phyloP scores from a whole-genome alignment of 1,140 invertebrate species.

The Magallana ariakensis region DNA sequence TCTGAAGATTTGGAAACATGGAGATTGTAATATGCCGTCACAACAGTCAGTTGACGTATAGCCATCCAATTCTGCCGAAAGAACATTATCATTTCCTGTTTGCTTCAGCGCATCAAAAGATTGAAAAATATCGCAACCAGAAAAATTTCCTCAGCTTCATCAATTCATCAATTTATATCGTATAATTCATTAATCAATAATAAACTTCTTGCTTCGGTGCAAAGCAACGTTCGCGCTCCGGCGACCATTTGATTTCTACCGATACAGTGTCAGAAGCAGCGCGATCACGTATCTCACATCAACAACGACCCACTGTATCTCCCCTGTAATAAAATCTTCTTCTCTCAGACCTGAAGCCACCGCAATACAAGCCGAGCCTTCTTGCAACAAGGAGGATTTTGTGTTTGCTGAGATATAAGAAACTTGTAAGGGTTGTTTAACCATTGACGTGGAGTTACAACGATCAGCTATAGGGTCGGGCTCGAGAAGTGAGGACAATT shows the following conservation, averaged over 20 bases:
- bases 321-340: not conserved
- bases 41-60: too few species aligned
- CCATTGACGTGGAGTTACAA: not conserved
- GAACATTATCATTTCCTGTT: too few species aligned
- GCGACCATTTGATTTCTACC: constrained; percentile 6
- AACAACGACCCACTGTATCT: not conserved
- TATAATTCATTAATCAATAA: constrained; percentile 16
- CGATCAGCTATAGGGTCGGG: not conserved
- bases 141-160: not conserved
- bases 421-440: not conserved
- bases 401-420: not conserved
- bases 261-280: not conserved
- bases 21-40: too few species aligned
- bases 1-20: too few species aligned
- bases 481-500: constrained; percentile 1
- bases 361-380: not conserved
- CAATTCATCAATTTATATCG: not conserved
- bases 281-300: not conserved
- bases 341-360: not conserved
- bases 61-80: too few species aligned
- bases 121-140: not conserved
- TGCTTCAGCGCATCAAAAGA: not conserved
- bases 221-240: not conserved
- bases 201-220: not conserved
- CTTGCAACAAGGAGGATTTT: not conserved